A percentile compares a stretch with the other conserved stretches of the same genome.
Conservation (phyloP, 2,113 vertebrate genomes). For the Ciconia stormi region DNA sequence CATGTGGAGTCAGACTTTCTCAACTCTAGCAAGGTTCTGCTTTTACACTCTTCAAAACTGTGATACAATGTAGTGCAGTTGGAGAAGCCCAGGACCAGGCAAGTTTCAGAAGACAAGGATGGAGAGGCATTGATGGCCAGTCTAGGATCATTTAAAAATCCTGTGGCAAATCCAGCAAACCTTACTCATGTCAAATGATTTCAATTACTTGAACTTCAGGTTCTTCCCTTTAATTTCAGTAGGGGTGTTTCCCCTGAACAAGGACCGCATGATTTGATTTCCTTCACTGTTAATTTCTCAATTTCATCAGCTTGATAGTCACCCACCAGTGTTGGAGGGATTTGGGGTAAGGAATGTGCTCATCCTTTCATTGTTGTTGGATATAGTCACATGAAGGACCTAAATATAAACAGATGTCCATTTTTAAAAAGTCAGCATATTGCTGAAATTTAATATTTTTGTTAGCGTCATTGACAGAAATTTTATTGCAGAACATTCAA, state of each 20-base stretch:
- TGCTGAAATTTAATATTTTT: conserved; percentile 29
- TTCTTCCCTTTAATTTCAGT: not conserved
- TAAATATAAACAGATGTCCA: conserved; percentile 68
- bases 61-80: fast-evolving
- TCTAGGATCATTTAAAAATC: not conserved
- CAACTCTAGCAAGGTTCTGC: not conserved
- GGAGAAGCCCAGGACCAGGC: fast-evolving
- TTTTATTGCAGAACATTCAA: conserved; percentile 32
- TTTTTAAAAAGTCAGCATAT: conserved; percentile 27
- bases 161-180: not conserved
- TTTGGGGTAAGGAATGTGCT: not conserved
- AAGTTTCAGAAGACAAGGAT: not conserved
- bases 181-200: not conserved
- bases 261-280: not conserved
- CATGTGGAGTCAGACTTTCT: not conserved
- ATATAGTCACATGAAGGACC: not conserved
- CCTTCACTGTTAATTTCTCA: not conserved
- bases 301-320: not conserved
- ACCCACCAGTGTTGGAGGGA: not conserved
- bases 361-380: conserved; percentile 8
- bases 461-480: not conserved
- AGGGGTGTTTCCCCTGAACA: not conserved
- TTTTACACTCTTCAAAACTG: not conserved
- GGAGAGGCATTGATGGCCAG: not conserved
- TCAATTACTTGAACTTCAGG: not conserved